Evolutionary conservation across 2,888 invertebrate genomes (phyloP), one percentile per base, ranked within the genome.

Genomic region (Erynnis tages): DNA sequence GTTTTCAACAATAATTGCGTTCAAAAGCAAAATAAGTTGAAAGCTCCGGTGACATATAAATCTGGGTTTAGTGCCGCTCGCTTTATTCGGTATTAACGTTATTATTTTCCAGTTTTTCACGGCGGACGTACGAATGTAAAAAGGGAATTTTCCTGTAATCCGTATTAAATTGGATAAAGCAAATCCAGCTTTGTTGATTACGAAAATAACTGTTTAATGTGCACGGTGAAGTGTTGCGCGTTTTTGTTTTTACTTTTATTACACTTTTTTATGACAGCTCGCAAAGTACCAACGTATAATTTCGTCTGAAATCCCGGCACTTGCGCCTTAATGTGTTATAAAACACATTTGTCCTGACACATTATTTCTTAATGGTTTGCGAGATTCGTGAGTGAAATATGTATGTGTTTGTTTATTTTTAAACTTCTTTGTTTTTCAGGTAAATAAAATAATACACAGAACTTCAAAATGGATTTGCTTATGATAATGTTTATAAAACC

Each of bases 191-290:
- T 14, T 30, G 50, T 40, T 48, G 43, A 55, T 55, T 44, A 52
- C 52, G 47, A 38, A 55, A 52, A 55, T 52, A 55, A 52, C 54
- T 52, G 43, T 52, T 52, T 50, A 52, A 52, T 43, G 50, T 35
- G 21, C 10, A 23, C 43, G 37, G 21, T 37, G 44, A 37, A 38
- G 13, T 38, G 11, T 7, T 10, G 25, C 10, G 11, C 17, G 32
- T 21, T 44, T 17, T 13, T 17, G 17, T 48, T 30, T 38, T 40
- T 48, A 30, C 27, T 19, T 48, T 35, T 35, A 13, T 17, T 13
- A 23, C 30, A 21, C 14, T 41, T 25, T 37, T 50, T 34, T 34
- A 49, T 43, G 41, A 50, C 41, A 27, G 17, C 30, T 30, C 25
- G 41, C n/a, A 16, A 34, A 49, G 41, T 41, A 25, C n/a, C n/a